Evolutionary conservation across 2,888 invertebrate species (phyloP).

Genomic region (Hermaeophaga mercurialis): DNA sequence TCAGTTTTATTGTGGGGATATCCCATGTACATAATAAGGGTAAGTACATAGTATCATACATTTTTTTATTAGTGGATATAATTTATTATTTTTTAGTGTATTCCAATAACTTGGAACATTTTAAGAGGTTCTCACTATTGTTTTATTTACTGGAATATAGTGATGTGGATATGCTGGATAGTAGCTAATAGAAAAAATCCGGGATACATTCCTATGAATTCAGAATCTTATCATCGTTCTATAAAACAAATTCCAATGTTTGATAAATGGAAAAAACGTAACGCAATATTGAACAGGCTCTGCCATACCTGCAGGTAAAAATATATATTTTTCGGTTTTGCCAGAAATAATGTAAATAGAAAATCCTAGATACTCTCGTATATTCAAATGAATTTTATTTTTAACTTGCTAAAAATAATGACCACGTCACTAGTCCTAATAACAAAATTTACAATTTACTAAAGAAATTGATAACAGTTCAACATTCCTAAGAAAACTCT

Average conservation of each 20-base stretch:
- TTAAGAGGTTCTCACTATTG: slow-evolving; percentile 85
- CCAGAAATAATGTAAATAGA: no score
- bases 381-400: no score
- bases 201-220: slow-evolving; percentile 86
- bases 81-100: slow-evolving; percentile 73
- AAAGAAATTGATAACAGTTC: no score
- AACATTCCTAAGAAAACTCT: no score
- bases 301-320: slow-evolving; percentile 81
- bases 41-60: no score
- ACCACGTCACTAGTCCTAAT: no score
- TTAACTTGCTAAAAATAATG: no score
- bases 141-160: slow-evolving; percentile 87
- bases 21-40: slow-evolving; percentile 89
- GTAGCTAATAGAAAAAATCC: slow-evolving; percentile 89
- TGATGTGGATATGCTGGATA: slow-evolving; percentile 94
- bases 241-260: slow-evolving; percentile 92
- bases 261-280: slow-evolving; percentile 90
- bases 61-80: no score
- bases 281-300: slow-evolving; percentile 77
- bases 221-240: slow-evolving; percentile 87
- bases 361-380: no score
- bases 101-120: slow-evolving; percentile 90
- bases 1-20: slow-evolving; percentile 90
- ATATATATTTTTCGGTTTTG: no score
- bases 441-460: no score